Percentiles rank a stretch among this genome's conserved stretches.
Conservation (phyloP, 1,140 invertebrate genomes). For the Antheraea pernyi region DNA sequence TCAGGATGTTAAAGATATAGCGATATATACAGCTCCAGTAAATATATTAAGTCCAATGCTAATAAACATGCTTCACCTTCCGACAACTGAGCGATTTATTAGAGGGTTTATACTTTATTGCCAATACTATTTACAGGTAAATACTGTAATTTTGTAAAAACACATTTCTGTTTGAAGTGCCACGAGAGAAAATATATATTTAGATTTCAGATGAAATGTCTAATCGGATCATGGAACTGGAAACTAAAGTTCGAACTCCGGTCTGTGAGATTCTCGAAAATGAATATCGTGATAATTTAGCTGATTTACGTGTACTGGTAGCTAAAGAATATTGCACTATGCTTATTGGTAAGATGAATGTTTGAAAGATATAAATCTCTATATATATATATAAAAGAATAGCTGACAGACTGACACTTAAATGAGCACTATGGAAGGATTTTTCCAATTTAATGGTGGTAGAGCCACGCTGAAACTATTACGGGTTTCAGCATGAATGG, state of each 20-base stretch:
- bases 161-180: background rate
- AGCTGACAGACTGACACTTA: too few relatives aligned
- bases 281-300: conserved; percentile 79
- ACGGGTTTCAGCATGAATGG: too few relatives aligned
- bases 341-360: conserved; percentile 67
- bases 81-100: conserved; percentile 81
- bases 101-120: conserved; percentile 82
- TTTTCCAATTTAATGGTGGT: too few relatives aligned
- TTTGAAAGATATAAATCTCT: too few relatives aligned
- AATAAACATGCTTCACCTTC: conserved; percentile 80
- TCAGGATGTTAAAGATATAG: conserved; percentile 82
- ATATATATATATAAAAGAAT: too few relatives aligned
- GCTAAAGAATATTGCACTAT: conserved; percentile 81
- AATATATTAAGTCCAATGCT: conserved; percentile 79
- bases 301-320: conserved; percentile 79
- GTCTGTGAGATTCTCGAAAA: conserved; percentile 78
- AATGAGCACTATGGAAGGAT: too few relatives aligned
- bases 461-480: too few relatives aligned
- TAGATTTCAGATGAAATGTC: conserved; percentile 80
- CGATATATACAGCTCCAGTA: conserved; percentile 79
- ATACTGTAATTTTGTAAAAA: background rate
- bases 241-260: conserved; percentile 80
- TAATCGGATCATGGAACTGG: conserved; percentile 75
- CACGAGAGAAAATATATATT: background rate
- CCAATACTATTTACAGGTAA: conserved; percentile 81